phyloP scores from a whole-genome alignment of 2,113 vertebrate species.

The Proteles cristata region DNA sequence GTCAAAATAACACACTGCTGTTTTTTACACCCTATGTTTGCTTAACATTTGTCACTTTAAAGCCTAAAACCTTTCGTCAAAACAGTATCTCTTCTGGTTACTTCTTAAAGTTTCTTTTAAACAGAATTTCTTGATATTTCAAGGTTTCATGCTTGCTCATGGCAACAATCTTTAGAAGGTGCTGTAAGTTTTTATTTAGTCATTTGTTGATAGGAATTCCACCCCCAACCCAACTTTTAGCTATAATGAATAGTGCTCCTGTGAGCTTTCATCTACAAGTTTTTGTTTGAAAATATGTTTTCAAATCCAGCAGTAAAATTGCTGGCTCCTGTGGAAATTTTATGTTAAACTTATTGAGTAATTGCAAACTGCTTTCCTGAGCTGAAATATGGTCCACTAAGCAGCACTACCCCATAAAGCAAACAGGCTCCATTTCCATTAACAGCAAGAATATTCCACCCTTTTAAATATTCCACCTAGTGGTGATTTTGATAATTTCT shows the following conservation, averaged over 20 bases:
- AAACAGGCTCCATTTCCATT: constrained; percentile 75
- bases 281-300: background rate
- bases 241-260: background rate
- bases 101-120: constrained; percentile 60
- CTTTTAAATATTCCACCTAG: constrained; percentile 74
- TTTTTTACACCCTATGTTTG: constrained; percentile 69
- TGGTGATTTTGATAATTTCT: constrained; percentile 74
- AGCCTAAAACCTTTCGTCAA: constrained; percentile 61
- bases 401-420: constrained; percentile 72
- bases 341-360: background rate
- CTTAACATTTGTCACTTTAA: constrained; percentile 71
- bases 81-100: constrained; percentile 53
- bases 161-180: constrained; percentile 77
- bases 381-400: constrained; percentile 70
- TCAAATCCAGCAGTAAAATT: background rate
- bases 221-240: background rate
- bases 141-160: constrained; percentile 71
- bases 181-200: constrained; percentile 77
- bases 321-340: background rate
- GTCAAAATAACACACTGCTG: constrained; percentile 62
- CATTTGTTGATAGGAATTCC: background rate
- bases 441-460: constrained; percentile 75
- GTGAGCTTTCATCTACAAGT: background rate
- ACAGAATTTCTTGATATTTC: constrained; percentile 62
- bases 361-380: background rate